Percentiles rank a stretch among this genome's conserved stretches.
phyloP scores from a whole-genome alignment of 2,888 invertebrate genomes.

The Lithophane leautieri region DNA sequence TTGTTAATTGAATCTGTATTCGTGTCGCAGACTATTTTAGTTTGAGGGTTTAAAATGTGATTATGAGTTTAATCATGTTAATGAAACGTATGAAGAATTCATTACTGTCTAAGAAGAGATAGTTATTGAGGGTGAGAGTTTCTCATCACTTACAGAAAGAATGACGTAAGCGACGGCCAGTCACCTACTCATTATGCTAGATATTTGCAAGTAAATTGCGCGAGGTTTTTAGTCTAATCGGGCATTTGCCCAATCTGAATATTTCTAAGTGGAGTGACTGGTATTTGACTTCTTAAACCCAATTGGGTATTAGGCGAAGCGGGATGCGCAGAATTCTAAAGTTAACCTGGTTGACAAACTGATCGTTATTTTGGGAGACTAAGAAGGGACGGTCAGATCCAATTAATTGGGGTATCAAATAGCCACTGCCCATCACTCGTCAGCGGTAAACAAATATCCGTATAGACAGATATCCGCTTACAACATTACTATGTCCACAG shows the following conservation, averaged over 20 bases:
- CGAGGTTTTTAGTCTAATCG: not conserved
- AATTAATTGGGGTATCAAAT: slow-evolving; percentile 40
- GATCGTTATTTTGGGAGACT: slow-evolving; percentile 14
- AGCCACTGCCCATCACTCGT: slow-evolving; percentile 24
- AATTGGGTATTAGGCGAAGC: not conserved
- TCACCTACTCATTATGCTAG: not conserved
- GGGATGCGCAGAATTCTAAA: not conserved
- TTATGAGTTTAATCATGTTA: slow-evolving; percentile 3
- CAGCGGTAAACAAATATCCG: slow-evolving; percentile 38
- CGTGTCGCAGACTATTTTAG: slow-evolving; percentile 33
- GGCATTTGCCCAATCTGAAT: not conserved
- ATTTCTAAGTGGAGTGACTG: not conserved
- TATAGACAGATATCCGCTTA: slow-evolving; percentile 48
- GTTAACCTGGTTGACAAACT: not conserved
- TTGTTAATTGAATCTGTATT: slow-evolving; percentile 67
- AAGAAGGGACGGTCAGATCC: slow-evolving; percentile 10
- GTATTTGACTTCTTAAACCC: not conserved
- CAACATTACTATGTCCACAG: slow-evolving; percentile 49
- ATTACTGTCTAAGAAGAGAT: not conserved
- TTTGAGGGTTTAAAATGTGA: slow-evolving; percentile 6
- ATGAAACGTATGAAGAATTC: slow-evolving; percentile 18
- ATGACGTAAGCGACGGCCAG: not conserved
- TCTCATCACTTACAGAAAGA: not conserved
- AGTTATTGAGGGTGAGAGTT: not conserved
- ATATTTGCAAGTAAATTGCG: slow-evolving; percentile 1